phyloP scores from a whole-genome alignment of 2,113 vertebrate species.

The Mugil cephalus region DNA sequence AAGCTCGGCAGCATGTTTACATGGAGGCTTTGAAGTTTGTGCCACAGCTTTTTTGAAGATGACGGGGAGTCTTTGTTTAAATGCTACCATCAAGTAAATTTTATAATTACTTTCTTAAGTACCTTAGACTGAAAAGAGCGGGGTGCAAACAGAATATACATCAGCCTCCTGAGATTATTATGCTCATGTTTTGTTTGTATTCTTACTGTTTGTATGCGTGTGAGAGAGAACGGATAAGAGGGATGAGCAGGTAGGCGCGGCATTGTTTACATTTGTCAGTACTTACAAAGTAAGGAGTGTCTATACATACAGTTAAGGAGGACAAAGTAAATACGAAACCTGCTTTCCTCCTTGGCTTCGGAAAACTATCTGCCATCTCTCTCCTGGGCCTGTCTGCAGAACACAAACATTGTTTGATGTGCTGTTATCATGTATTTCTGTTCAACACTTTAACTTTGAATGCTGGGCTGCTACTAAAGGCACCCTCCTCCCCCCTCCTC shows the following conservation, averaged over 20 bases:
- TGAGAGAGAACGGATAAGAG: neutral
- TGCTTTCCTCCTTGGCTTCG: constrained; percentile 1
- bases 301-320: constrained; percentile 6
- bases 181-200: constrained; percentile 19
- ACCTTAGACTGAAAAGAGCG: neutral
- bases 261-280: constrained; percentile 26
- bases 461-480: constrained; percentile 28
- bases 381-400: constrained; percentile 1
- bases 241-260: neutral
- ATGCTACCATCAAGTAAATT: constrained; percentile 24
- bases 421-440: constrained; percentile 26
- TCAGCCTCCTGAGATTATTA: constrained; percentile 14
- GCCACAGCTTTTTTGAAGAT: neutral
- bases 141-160: constrained; percentile 31
- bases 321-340: constrained; percentile 42
- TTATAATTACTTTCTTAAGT: constrained; percentile 10
- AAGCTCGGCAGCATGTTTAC: constrained; percentile 27
- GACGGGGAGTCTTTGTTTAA: constrained; percentile 10
- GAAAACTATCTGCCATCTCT: constrained; percentile 14
- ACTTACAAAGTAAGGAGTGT: constrained; percentile 8
- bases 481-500: neutral
- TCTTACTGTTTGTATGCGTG: neutral
- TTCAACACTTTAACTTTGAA: constrained; percentile 20
- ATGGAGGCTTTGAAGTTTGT: neutral
- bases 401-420: constrained; percentile 19